These are phyloP conservation scores for Notechis scutatus DNA, from an alignment of 2,113 vertebrate species.

Conservation along the genomic window DNA sequence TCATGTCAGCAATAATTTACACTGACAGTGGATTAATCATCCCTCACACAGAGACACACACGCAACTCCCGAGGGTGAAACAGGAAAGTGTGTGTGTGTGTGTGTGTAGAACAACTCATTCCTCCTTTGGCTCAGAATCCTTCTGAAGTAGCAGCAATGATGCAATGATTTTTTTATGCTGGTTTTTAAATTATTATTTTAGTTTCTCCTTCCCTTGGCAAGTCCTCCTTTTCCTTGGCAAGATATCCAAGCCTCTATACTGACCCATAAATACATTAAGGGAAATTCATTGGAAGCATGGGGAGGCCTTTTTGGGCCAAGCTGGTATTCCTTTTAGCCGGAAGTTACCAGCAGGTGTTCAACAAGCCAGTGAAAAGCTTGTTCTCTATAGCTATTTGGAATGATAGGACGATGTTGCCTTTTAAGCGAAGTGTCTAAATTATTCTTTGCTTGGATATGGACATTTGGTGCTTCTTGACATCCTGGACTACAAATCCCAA, in stretches of 20 bases:
- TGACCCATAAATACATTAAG: background rate
- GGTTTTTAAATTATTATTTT: background rate
- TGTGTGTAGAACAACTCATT: background rate
- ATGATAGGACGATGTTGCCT: background rate
- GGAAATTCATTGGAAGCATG: background rate
- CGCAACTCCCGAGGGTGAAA: slow-evolving; percentile 5
- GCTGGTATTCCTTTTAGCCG: background rate
- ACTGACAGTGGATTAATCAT: slow-evolving; percentile 28
- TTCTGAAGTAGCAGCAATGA: background rate
- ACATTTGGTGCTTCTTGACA: background rate
- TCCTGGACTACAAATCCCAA: background rate
- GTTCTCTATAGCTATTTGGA: background rate
- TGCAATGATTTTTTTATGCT: background rate
- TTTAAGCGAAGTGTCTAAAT: background rate
- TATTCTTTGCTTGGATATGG: background rate
- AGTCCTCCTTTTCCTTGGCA: slow-evolving; percentile 3
- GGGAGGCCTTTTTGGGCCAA: background rate
- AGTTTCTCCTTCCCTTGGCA: background rate
- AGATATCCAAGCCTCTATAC: background rate
- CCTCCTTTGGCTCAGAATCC: background rate
- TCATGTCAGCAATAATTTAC: slow-evolving; percentile 22
- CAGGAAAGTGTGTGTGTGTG: background rate
- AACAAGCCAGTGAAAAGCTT: background rate
- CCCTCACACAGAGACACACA: background rate
- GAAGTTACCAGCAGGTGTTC: background rate